Evolutionary conservation across 2,113 vertebrate species (phyloP).

Genomic region (Alectura lathami): DNA sequence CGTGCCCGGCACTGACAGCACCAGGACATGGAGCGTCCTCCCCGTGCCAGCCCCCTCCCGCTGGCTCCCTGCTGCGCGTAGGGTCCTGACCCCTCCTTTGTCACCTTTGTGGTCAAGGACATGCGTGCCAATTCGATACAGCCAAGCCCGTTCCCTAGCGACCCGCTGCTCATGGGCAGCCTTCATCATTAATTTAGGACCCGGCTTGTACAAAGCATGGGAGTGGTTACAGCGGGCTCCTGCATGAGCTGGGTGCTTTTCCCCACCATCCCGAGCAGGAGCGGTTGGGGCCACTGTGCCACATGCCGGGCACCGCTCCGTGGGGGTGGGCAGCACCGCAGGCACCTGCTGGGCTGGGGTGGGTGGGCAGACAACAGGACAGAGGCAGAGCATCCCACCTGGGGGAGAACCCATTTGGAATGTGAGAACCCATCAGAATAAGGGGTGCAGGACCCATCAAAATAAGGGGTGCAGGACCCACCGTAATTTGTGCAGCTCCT

Average conservation of each 20-base stretch:
- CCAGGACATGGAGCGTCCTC: background rate
- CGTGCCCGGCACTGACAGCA: background rate
- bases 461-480: background rate
- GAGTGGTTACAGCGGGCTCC: background rate
- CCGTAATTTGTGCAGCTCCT: background rate
- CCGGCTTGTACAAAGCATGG: background rate
- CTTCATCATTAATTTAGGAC: slow-evolving; percentile 46
- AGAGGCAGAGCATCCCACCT: background rate
- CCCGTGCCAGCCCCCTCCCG: fast-evolving
- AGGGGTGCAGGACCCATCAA: background rate
- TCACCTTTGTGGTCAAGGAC: background rate
- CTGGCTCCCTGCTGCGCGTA: background rate
- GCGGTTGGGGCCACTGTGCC: background rate
- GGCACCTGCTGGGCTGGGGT: background rate
- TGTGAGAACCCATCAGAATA: background rate
- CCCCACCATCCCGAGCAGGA: background rate
- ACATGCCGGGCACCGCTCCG: too few relatives aligned
- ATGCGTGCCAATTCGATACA: background rate
- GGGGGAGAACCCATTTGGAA: background rate
- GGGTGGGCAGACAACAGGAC: background rate
- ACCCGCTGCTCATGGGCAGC: background rate
- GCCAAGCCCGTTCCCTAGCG: background rate
- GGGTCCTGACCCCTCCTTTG: background rate
- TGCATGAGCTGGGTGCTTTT: background rate
- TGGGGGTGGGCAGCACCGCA: background rate